These are phyloP conservation scores for Spilarctia lutea DNA, from an alignment of 2,888 invertebrate genomes.

Conservation along the genomic window DNA sequence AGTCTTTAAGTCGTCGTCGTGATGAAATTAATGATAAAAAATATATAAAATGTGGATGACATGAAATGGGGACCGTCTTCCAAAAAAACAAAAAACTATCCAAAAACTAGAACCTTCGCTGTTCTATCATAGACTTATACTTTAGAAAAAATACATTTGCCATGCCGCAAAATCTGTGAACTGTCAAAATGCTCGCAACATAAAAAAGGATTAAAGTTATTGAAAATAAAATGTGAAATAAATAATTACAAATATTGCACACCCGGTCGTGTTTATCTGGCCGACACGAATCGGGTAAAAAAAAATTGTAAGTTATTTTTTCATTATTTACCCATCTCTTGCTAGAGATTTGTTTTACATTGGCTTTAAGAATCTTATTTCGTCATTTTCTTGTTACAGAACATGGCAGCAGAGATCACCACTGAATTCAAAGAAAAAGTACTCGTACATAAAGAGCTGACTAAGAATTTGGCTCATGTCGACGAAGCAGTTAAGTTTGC, in stretches of 20 bases:
- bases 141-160: conserved; percentile 1
- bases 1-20: too few relatives aligned
- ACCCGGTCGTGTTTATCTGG: conserved; percentile 8
- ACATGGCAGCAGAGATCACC: conserved; percentile 12
- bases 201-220: background rate
- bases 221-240: conserved; percentile 10
- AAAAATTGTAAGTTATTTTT: background rate
- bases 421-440: background rate
- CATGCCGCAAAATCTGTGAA: background rate
- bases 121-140: background rate
- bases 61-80: too few relatives aligned
- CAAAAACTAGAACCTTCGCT: too few relatives aligned
- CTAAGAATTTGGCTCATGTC: conserved; percentile 5
- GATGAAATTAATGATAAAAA: too few relatives aligned
- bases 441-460: background rate
- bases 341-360: too few relatives aligned
- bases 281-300: conserved; percentile 7
- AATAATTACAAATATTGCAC: background rate
- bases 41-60: too few relatives aligned
- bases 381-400: background rate
- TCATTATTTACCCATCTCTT: background rate
- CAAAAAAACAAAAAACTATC: too few relatives aligned
- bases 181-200: conserved; percentile 2
- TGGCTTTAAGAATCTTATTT: background rate
- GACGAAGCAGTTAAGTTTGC: background rate